Evolutionary conservation across 2,113 vertebrate genomes (phyloP), one percentile per base, ranked within the genome.

Genomic region (Phyllostomus discolor): DNA sequence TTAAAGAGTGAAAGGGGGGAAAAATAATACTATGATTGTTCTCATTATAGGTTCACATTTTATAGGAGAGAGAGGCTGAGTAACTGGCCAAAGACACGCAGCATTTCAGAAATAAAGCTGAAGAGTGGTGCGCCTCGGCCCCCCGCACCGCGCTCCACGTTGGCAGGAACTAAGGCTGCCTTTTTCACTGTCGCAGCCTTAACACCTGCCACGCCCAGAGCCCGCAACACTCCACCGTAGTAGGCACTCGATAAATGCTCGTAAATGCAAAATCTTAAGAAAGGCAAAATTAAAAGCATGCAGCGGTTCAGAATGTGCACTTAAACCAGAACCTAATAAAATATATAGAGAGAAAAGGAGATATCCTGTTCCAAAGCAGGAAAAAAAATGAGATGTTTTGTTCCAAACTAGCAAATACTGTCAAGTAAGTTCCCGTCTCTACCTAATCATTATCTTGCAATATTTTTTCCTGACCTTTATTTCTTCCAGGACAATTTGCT

Each of bases 401-500:
- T 84, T 95, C 64, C 52, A 83, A 96, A 82, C 86, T 80, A 91
- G 57, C 10, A 87, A 95, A 94, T 79, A 72, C 31, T 64, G 64
- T 86, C 57, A 86, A 64, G 31, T 92, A 90, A 93, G 89, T 91
- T 76, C 79, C 26, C 54, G 52, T 43, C 86, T 35, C 54, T 79
- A 94, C 38, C 28, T 38, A 95, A 62, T 70, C 7, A 22, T 85
- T 89, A 93, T 64, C 73, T 91, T 93, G 67, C 26, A 91, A 59
- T 94, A 73, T 70, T 93, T 89, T 92, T 41, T 52, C 41, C 35
- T 83, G 57, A 35, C 26, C 22, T 12, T 2, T 46, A n/a, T 78
- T 94, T 91, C 69, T 50, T 54, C 28, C 14, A 69, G n/a, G n/a
- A 91, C 35, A 95, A 76, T 95, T 97, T 97, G 73, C 96, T 96